Evolutionary conservation across 2,113 vertebrate species (phyloP), one percentile per base, ranked within the genome.

Genomic region (Emydocephalus ijimae): DNA sequence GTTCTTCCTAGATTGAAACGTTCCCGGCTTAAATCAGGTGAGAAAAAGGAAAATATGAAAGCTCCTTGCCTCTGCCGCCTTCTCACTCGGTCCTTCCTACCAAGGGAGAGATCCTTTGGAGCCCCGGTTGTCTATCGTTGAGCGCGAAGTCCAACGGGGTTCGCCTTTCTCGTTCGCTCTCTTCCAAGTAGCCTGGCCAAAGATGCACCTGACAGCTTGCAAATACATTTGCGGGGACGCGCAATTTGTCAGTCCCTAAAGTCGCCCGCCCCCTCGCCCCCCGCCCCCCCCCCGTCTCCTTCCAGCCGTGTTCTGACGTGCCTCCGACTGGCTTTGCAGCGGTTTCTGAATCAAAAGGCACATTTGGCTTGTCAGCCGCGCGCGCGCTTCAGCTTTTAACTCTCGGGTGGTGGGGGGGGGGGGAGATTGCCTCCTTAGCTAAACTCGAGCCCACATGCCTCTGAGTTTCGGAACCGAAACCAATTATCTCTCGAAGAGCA

Each of bases 211-310:
- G 94, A 93, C 94, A 93, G 92, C 94, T 93, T 59, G 93, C 88
- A 92, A 95, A 95, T 94, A 81, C 89, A 23, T 95, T 95, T 39
- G 93, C 64, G 93, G 95, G 96, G 95, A 96, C 95, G 91, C 95
- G 94, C 85, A 90, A 94, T 96, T 97, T 95, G 94, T 95, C 93
- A n/a, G 61, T 8, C 95, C 87, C 87, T 95, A 95, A 95, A 61
- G 57, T 92, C 3, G 39, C 61, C 29, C 23, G 26, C 64, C 64
- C 12, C 10, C 56, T 23, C 56, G 2, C 2, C 21, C 21, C 61
- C 39, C 39, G 39, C 39, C 39, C 0, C 4, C 92, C 15, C 92
- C 92, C 91, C 88, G 29, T 69, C 12, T 85, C 69, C 24, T 50
- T 29, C 26, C 2, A 45, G 21, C 54, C 39, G n/a, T 15, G 45